Base-by-base conservation (phyloP, 2,888 invertebrate species). In the Zelleria hepariella region DNA sequence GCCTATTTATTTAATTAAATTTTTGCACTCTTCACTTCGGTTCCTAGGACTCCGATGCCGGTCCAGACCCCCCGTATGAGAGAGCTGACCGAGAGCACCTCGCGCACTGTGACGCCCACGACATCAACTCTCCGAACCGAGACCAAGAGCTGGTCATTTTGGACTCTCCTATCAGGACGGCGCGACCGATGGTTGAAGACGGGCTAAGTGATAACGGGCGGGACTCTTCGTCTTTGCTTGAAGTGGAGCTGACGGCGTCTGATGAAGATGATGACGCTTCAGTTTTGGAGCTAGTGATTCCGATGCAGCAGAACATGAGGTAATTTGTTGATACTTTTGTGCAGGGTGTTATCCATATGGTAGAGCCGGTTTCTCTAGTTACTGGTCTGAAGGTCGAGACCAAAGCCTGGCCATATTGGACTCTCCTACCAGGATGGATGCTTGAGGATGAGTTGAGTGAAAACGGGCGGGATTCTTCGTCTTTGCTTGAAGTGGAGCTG, bases 211-310 rank as follows among this genome's bases (percentile, higher is more conserved):
- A 66, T n/a, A 67, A 70, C 0, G 82, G 77, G 47, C 73, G 82
- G 0, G 69, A 75, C 0, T 83, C 86, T 0, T 81, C 87, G 0
- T 81, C 82, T 0, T 78, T 87, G 1, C 82, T 71, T 61, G 87
- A 86, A 64, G 80, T 87, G 3, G 87, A 87, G 59, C 71, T 87
- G 2, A 86, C 87, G 0, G 83, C 87, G 0, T 87, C 87, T 0
- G 87, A 87, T 23, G 87, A 88, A 65, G 88, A 88, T 1, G 86
- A 86, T 18, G 87, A 87, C 26, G 73, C 63, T 0, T 86, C 87
- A 0, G 78, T 84, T 0, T 64, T 87, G 1, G 87, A 88, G 59
- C 72, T 88, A 58, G 86, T 88, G 2, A 86, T 87, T 2, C 87
- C 86, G 0, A 74, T 84, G 67, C 77, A 80, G 54, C 65, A 70